Evolutionary conservation across 2,888 invertebrate species (phyloP).

Genomic region (Nesidiocoris tenuis): DNA sequence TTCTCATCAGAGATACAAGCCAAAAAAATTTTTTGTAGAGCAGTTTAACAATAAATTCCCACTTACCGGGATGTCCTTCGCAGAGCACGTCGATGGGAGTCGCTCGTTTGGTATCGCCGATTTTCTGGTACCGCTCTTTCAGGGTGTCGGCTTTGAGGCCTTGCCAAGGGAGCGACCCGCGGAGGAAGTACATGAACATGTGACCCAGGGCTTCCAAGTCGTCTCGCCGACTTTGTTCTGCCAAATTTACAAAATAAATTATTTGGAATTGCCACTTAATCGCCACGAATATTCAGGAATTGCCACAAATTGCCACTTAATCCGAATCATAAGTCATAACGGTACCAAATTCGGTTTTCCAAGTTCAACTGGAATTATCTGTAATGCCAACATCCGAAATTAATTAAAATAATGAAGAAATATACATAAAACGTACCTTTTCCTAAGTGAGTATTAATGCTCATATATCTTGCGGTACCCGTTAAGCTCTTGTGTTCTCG

Average conservation of each 20-base stretch:
- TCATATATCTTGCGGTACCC: slow-evolving; percentile 99
- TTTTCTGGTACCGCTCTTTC: slow-evolving; percentile 99
- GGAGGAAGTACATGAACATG: slow-evolving; percentile 99
- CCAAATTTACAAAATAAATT: slow-evolving; percentile 47
- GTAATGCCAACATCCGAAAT: too few species aligned
- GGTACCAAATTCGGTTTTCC: too few species aligned
- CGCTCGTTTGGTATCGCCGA: slow-evolving; percentile 98
- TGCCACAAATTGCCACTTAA: too few species aligned
- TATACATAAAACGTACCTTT: too few species aligned
- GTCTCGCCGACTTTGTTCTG: slow-evolving; percentile 98
- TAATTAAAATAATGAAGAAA: too few species aligned
- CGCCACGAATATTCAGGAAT: slow-evolving; percentile 14
- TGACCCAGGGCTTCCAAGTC: slow-evolving; percentile 99
- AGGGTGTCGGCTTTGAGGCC: slow-evolving; percentile 99
- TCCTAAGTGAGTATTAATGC: slow-evolving; percentile 99
- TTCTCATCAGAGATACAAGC: too few species aligned
- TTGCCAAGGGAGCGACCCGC: slow-evolving; percentile 99
- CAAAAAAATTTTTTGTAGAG: too few species aligned
- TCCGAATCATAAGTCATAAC: too few species aligned
- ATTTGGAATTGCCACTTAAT: not conserved
- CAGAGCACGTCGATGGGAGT: slow-evolving; percentile 92
- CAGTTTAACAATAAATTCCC: too few species aligned
- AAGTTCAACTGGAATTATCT: too few species aligned
- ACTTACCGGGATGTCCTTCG: slow-evolving; percentile 66
- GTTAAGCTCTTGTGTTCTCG: slow-evolving; percentile 99